Percentiles rank a stretch among this genome's conserved stretches.
These are phyloP conservation scores for cattle (Bos taurus) DNA, from an alignment of 2,113 vertebrate genomes.

Conservation along the genomic window ARS-UCD2.0 NC_037357.1:91063501-91064000, in stretches of 20 bases:
- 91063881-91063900: background rate
- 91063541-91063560: background rate
- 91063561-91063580: background rate
- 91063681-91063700: background rate
- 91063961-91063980: background rate
- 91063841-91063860: background rate
- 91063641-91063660: background rate
- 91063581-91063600: background rate
- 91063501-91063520: background rate
- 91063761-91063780: background rate
- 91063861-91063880: background rate
- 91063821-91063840: background rate
- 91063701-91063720: background rate
- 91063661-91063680: background rate
- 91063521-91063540: background rate
- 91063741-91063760: background rate
- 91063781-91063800: background rate
- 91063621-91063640: background rate
- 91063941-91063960: background rate
- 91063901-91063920: background rate
- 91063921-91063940: background rate
- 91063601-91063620: background rate
- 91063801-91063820: background rate
- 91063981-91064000: constrained; percentile 9
- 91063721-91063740: background rate